Base-by-base conservation (phyloP, 2,888 invertebrate genomes). In the Synergus gifuensis region DNA sequence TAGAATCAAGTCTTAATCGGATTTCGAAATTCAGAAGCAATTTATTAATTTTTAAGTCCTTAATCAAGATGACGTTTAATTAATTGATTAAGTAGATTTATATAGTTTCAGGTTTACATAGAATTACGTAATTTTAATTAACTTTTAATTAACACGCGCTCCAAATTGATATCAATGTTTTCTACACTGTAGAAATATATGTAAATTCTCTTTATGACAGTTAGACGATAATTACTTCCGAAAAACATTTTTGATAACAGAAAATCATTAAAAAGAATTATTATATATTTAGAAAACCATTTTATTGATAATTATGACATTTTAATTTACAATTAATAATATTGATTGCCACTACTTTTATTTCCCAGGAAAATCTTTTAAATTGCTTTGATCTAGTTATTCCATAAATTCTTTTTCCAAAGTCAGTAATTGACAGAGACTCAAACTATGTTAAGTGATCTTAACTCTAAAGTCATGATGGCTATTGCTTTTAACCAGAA, bases 401-500 rank as follows among this genome's bases (percentile, higher is more conserved):
- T 28, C 28, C 28, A 69, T 69, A 28, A 16, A 28, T 28, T 16
- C 28, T 36, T 11, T 16, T 44, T 14, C 28, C n/a, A 8, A 49
- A 49, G 49, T 69, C 28, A 46, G 16, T 49, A 49, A 44, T 46
- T 67, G 28, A 28, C 28, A 28, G 28, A 3, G 22, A 46, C 44
- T 49, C 8, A 49, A 69, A 69, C 69, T 69, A 69, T 69, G 46
- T 28, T 49, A 69, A 69, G 49, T 69, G 28, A 69, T 69, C 11
- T 69, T 36, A 46, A 49, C 42, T 49, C 49, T 46, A 7, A 69
- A 49, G 69, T 49, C 49, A 16, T 49, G 44, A 69, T 69, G 69
- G 16, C 49, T 16, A 49, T 69, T 69, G 69, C 46, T 69, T 69
- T 49, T 46, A 69, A 49, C 28, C 46, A 4, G 18, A 22, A 4